phyloP scores from a whole-genome alignment of 2,113 vertebrate genomes.

The Cyprinodon brontotheroides region DNA sequence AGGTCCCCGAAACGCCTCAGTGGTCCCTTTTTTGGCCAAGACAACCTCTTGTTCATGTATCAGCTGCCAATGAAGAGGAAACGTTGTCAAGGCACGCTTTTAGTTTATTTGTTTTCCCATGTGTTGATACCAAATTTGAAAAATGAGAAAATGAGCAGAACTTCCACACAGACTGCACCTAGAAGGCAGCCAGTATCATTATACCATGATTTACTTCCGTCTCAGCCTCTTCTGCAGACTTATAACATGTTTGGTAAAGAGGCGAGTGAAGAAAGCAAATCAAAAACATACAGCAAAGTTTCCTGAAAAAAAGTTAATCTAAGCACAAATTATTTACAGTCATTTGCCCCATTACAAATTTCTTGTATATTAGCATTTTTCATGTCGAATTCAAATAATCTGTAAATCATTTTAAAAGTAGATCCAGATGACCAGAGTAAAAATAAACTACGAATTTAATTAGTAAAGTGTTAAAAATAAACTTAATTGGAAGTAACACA shows the following conservation, averaged over 20 bases:
- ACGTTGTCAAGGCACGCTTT: conserved; percentile 49
- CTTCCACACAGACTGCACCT: neutral
- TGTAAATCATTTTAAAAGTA: neutral
- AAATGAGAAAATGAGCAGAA: conserved; percentile 53
- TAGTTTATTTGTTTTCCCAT: conserved; percentile 45
- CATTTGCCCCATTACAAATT: neutral
- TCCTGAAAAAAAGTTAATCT: too few relatives aligned
- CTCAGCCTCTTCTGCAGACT: neutral
- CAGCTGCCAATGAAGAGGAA: conserved; percentile 71
- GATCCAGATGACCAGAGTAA: neutral
- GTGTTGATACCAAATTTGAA: conserved; percentile 33
- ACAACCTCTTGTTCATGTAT: conserved; percentile 71
- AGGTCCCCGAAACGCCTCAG: conserved; percentile 72
- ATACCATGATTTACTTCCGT: conserved; percentile 1
- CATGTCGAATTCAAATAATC: neutral
- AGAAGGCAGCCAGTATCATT: conserved; percentile 6
- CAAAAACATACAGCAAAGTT: too few relatives aligned
- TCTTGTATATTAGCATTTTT: too few relatives aligned
- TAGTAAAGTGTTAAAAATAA: too few relatives aligned
- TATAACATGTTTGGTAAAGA: neutral
- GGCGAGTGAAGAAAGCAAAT: neutral
- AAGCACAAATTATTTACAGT: too few relatives aligned
- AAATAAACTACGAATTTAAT: neutral
- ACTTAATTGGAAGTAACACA: too few relatives aligned
- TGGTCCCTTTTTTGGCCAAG: conserved; percentile 63